Percentiles rank a stretch among this genome's conserved stretches.
phyloP scores from a whole-genome alignment of 2,888 invertebrate genomes.

The Agonopterix subpropinquella region DNA sequence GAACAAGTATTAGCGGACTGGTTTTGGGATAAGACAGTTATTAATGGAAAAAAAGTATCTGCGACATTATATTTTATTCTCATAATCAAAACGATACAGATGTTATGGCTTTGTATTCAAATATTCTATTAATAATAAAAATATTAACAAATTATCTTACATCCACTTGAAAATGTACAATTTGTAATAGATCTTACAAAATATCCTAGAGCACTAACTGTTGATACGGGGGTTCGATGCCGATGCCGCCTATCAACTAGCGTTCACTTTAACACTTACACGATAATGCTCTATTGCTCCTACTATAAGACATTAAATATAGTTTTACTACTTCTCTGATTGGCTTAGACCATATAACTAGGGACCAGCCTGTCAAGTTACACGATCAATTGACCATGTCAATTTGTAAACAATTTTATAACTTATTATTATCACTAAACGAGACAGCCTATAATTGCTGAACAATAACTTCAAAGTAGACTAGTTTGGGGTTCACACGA shows the following conservation, averaged over 20 bases:
- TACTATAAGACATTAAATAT: conserved; percentile 49
- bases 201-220: conserved; percentile 53
- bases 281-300: conserved; percentile 45
- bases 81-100: conserved; percentile 73
- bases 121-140: conserved; percentile 71
- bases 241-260: conserved; percentile 27
- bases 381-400: no score
- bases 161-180: conserved; percentile 73
- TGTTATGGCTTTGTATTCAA: conserved; percentile 74
- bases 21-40: not conserved
- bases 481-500: no score
- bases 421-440: no score
- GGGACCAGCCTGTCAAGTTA: no score
- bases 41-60: conserved; percentile 13
- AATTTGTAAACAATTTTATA: no score
- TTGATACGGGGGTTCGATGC: conserved; percentile 23
- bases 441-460: no score
- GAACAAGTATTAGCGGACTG: no score
- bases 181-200: conserved; percentile 69
- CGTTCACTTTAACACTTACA: conserved; percentile 48
- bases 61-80: conserved; percentile 68
- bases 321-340: conserved; percentile 15
- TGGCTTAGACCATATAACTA: no score
- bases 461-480: no score
- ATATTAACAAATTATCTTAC: conserved; percentile 76